A percentile compares a stretch with the other conserved stretches of the same genome.
phyloP scores from a whole-genome alignment of 1,140 invertebrate species.

The Hyles euphorbiae region DNA sequence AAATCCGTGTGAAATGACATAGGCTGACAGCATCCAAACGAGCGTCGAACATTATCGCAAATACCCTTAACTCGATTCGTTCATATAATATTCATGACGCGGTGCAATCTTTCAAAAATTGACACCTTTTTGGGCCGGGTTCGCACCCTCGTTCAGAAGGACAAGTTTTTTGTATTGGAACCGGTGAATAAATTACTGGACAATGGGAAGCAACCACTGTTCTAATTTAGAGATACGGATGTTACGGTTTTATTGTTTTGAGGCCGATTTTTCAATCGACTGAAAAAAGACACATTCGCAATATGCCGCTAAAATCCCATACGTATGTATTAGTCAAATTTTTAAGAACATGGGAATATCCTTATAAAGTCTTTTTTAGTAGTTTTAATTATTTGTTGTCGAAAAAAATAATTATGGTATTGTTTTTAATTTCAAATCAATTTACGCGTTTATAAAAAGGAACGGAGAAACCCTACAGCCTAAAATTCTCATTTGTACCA shows the following conservation, averaged over 20 bases:
- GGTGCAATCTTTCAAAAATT: constrained; percentile 74
- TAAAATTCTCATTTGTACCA: too few relatives aligned
- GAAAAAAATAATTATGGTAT: too few relatives aligned
- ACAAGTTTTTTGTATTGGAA: constrained; percentile 68
- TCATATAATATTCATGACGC: constrained; percentile 74
- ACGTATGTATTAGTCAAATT: too few relatives aligned
- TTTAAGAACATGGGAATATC: too few relatives aligned
- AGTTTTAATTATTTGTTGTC: too few relatives aligned
- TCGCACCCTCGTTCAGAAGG: constrained; percentile 39
- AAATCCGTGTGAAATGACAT: constrained; percentile 73
- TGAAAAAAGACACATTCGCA: too few relatives aligned
- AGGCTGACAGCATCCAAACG: constrained; percentile 71
- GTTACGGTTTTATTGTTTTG: constrained; percentile 35
- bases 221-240: constrained; percentile 32
- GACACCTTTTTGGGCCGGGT: constrained; percentile 63
- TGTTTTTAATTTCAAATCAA: too few relatives aligned
- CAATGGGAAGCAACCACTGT: constrained; percentile 32
- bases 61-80: constrained; percentile 72
- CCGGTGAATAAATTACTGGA: constrained; percentile 66
- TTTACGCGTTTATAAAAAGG: too few relatives aligned
- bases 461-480: too few relatives aligned
- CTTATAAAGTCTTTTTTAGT: too few relatives aligned
- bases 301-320: too few relatives aligned
- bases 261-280: constrained; percentile 4
- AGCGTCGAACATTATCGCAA: constrained; percentile 69